These are phyloP conservation scores for Leptinotarsa rubiginosa DNA, from an alignment of 2,888 invertebrate species.

Conservation along the genomic window DNA sequence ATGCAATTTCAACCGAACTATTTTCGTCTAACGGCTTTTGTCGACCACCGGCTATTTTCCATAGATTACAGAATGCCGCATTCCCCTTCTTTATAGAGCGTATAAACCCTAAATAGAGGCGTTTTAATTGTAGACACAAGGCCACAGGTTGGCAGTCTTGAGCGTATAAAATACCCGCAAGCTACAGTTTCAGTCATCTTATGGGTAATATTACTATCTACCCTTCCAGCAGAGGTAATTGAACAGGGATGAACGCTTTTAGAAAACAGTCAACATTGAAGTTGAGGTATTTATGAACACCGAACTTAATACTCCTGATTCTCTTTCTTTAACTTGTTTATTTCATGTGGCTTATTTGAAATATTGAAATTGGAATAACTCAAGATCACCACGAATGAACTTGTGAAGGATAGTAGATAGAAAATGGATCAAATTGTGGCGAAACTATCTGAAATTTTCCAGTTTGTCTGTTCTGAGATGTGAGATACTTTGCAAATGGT, in stretches of 20 bases:
- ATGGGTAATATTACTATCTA: slow-evolving; percentile 11
- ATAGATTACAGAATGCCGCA: slow-evolving; percentile 46
- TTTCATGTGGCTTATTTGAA: too few relatives aligned
- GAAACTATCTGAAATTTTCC: too few relatives aligned
- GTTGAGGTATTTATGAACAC: too few relatives aligned
- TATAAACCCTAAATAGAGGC: slow-evolving; percentile 34
- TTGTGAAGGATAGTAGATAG: too few relatives aligned
- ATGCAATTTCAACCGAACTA: slow-evolving; percentile 44
- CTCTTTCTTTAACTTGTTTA: too few relatives aligned
- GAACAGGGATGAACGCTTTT: neutral
- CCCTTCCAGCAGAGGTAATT: neutral
- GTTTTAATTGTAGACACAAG: slow-evolving; percentile 50
- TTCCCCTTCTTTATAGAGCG: slow-evolving; percentile 43
- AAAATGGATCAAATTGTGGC: too few relatives aligned
- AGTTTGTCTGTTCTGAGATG: too few relatives aligned
- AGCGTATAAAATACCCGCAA: slow-evolving; percentile 33
- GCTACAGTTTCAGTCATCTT: slow-evolving; percentile 30
- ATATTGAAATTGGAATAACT: too few relatives aligned
- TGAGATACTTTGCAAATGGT: too few relatives aligned
- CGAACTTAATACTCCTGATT: too few relatives aligned
- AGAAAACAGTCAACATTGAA: neutral
- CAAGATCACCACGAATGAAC: too few relatives aligned
- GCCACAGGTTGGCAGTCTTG: slow-evolving; percentile 47
- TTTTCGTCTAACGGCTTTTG: slow-evolving; percentile 52
- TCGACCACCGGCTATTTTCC: slow-evolving; percentile 50